Evolutionary conservation across 64 coral and sea anemone species (phyloP), one percentile per base, ranked within the genome.

Genomic region (Dendrophyllia cribrosa): DNA sequence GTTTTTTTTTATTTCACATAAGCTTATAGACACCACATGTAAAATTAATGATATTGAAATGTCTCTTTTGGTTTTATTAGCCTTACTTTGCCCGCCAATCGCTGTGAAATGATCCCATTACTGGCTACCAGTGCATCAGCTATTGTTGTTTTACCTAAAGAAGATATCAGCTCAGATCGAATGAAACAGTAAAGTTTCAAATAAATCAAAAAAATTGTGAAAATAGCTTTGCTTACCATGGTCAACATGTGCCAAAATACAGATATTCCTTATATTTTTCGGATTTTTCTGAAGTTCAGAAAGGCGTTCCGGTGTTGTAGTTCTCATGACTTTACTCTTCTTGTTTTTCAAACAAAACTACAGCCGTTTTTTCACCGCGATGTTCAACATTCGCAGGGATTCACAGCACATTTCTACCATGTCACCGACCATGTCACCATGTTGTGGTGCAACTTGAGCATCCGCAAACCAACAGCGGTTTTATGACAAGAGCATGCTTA

Each of bases 191-290:
- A 17, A 5, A 62, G 34, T 16, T 11, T 25, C 3, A 64, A 82
- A 82, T 0, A 15, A 77, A 23, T 6, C 47, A 12, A 51, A 22
- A 22, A 2, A 20, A 77, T n/a, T 8, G 3, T 20, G 19, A 11
- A 78, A 34, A 34, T 34, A 34, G 34, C 34, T 34, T 34, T 34
- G 51, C 94, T 91, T 85, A 99, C 97, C 97, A 24, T 99, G 97
- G 53, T 99, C 97, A 20, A 99, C 97, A 63, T 99, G 97, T 17
- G 97, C 97, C 75, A 99, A 89, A 73, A 99, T 99, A 91, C 97
- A 99, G 49, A 99, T 99, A 89, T 99, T 99, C 70, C 97, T 99
- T 14, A 99, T 99, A 74, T 89, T 96, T 55, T 99, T 93, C 75
- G 97, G 94, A 88, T 96, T 95, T 76, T 90, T 93, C 59, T 99